Percentiles rank a stretch among this genome's conserved stretches.
Evolutionary conservation across 1,140 invertebrate species (phyloP).

Genomic region (Centruroides vittatus): DNA sequence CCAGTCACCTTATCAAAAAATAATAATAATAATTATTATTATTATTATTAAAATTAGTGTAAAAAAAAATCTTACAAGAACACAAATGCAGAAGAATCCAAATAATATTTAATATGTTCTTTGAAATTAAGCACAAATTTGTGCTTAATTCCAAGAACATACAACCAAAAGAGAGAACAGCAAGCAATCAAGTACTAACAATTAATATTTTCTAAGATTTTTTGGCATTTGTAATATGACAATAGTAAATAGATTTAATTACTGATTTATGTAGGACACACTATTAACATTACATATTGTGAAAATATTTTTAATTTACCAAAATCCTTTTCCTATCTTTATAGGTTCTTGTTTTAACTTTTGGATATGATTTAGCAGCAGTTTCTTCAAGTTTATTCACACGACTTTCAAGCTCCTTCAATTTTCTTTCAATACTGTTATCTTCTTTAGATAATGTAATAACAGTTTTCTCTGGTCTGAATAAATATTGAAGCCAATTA

Average conservation of each 20-base stretch:
- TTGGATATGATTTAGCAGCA: conserved; percentile 64
- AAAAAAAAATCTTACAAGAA: not conserved
- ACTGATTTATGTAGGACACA: too few relatives aligned
- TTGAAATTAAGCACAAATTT: too few relatives aligned
- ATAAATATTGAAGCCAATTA: too few relatives aligned
- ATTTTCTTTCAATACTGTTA: too few relatives aligned
- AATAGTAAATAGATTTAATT: too few relatives aligned
- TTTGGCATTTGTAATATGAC: too few relatives aligned
- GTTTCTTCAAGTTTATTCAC: conserved; percentile 17
- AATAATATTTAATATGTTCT: not conserved
- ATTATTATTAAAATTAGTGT: not conserved
- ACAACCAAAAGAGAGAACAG: conserved; percentile 1
- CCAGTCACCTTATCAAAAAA: conserved; percentile 55
- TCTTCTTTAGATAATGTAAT: too few relatives aligned
- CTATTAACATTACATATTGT: not conserved
- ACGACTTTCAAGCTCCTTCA: too few relatives aligned
- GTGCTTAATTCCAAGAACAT: too few relatives aligned
- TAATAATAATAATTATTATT: not conserved
- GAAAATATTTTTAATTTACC: conserved; percentile 35
- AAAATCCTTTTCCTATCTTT: conserved; percentile 79
- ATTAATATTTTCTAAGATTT: too few relatives aligned
- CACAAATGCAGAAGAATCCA: not conserved
- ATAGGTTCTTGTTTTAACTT: conserved; percentile 78
- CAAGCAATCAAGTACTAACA: not conserved
- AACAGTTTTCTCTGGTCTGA: too few relatives aligned